Conservation (phyloP, 2,113 vertebrate species). For the Mastomys natalensis region DNA sequence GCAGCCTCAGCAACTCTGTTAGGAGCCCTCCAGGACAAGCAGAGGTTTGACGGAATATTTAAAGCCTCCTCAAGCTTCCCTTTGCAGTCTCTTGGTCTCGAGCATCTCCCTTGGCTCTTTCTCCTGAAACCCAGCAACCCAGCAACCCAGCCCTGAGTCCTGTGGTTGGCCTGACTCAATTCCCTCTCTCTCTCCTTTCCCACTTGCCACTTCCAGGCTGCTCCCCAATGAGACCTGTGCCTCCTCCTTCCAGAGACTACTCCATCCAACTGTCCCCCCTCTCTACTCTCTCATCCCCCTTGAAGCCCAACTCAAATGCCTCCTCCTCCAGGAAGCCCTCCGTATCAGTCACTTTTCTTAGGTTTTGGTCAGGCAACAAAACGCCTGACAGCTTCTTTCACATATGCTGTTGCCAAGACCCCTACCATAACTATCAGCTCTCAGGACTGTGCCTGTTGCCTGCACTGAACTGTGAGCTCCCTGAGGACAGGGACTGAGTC, state of each 20-base stretch:
- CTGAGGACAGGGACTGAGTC: not conserved
- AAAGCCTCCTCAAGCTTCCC: not conserved
- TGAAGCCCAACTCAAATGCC: not conserved
- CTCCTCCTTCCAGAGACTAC: not conserved
- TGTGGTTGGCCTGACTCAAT: not conserved
- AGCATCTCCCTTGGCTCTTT: not conserved
- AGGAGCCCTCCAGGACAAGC: conserved; percentile 51
- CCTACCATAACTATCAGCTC: not conserved
- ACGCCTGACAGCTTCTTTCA: not conserved
- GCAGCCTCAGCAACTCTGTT: conserved; percentile 79
- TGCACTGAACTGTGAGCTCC: not conserved
- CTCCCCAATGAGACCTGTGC: not conserved
- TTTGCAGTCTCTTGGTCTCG: too few species aligned
- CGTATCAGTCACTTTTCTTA: not conserved
- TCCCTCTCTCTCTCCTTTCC: too few species aligned
- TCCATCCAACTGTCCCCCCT: not conserved
- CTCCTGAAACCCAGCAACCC: conserved; percentile 11
- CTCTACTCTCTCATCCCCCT: not conserved
- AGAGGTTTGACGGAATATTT: not conserved
- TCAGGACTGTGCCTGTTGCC: not conserved
- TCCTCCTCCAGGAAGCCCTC: conserved; percentile 27
- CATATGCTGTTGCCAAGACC: too few species aligned
- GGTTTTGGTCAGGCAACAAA: not conserved
- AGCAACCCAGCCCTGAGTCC: not conserved
- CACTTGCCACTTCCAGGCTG: not conserved